A percentile compares a stretch with the other conserved stretches of the same genome.
phyloP scores from a whole-genome alignment of 2,113 vertebrate species.

The Epinephelus moara region DNA sequence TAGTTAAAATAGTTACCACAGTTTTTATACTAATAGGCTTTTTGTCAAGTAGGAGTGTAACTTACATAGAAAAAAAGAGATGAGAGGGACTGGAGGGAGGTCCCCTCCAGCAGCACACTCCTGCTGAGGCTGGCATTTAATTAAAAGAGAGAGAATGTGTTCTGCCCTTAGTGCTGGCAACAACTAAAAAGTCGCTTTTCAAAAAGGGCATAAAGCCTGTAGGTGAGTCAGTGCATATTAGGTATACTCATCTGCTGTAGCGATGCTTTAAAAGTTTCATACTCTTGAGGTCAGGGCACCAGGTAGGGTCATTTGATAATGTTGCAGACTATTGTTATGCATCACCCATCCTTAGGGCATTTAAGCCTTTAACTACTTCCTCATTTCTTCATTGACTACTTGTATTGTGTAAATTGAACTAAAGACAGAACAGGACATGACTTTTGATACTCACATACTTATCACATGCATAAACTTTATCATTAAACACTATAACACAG shows the following conservation, averaged over 20 bases:
- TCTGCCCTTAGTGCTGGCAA: constrained; percentile 21
- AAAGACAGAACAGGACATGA: neutral
- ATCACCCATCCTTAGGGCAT: neutral
- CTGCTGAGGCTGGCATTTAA: constrained; percentile 43
- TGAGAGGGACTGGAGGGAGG: neutral
- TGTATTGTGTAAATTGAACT: neutral
- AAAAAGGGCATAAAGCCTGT: neutral
- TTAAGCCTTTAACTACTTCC: neutral
- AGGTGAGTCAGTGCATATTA: neutral
- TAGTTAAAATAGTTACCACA: no score
- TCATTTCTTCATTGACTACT: neutral
- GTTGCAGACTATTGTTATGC: neutral
- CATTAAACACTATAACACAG: neutral
- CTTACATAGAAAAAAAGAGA: neutral
- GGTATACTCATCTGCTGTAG: neutral
- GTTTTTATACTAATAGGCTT: neutral
- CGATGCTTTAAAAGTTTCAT: neutral
- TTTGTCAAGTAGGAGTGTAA: neutral
- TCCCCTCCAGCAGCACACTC: constrained; percentile 19
- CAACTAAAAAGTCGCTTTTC: constrained; percentile 19
- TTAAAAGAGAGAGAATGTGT: constrained; percentile 21
- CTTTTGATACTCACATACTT: neutral
- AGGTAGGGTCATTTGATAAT: neutral
- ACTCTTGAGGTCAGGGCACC: neutral
- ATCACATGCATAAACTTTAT: neutral